Conservation (phyloP, 2,113 vertebrate genomes). For the Catharus fuscescens region DNA sequence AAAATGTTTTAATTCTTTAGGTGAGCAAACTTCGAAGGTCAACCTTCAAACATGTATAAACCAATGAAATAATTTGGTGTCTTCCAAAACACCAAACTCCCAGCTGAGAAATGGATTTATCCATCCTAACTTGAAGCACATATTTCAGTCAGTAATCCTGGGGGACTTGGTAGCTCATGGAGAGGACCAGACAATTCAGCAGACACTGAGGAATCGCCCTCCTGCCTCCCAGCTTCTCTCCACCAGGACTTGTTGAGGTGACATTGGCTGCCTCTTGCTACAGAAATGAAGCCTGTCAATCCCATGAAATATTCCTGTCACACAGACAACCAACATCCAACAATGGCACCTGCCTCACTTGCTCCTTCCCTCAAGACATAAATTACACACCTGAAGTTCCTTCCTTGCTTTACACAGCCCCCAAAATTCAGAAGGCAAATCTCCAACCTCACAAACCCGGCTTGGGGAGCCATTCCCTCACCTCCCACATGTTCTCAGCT, state of each 20-base stretch:
- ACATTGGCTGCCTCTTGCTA: neutral
- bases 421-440: neutral
- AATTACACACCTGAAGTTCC: neutral
- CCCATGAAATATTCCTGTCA: neutral
- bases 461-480: neutral
- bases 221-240: neutral
- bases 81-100: neutral
- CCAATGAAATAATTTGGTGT: neutral
- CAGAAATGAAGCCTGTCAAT: neutral
- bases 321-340: accelerated
- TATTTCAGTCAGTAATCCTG: neutral
- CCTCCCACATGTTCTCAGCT: neutral
- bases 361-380: neutral
- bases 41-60: neutral
- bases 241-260: neutral
- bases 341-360: neutral
- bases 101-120: neutral
- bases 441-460: neutral
- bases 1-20: neutral
- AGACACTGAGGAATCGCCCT: neutral
- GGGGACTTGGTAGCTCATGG: neutral
- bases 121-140: neutral
- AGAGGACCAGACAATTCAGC: neutral
- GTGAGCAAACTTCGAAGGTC: neutral
- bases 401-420: neutral